Percentiles rank a stretch among this genome's conserved stretches.
Evolutionary conservation across 2,797 vertebrate genomes (phyloP).

Genomic region (Parambassis ranga): DNA sequence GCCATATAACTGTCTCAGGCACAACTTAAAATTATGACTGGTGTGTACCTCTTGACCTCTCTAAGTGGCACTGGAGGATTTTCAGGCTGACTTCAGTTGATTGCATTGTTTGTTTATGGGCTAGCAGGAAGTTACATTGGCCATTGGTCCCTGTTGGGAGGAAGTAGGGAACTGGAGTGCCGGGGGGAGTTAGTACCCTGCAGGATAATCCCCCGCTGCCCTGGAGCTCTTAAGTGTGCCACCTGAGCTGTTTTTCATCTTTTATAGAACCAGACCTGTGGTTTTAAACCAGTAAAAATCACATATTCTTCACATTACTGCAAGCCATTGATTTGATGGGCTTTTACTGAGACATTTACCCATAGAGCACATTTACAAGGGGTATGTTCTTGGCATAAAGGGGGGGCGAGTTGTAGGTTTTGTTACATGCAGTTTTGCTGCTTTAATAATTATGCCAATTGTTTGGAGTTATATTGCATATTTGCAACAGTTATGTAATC

Average conservation of each 20-base stretch:
- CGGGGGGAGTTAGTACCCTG: constrained; percentile 28
- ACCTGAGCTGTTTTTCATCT: constrained; percentile 49
- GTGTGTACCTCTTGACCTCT: constrained; percentile 69
- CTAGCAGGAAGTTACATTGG: constrained; percentile 68
- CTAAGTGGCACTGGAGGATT: constrained; percentile 70
- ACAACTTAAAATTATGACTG: constrained; percentile 65
- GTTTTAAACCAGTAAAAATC: constrained; percentile 27
- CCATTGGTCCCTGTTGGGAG: constrained; percentile 62
- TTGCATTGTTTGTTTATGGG: constrained; percentile 76
- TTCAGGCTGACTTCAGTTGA: constrained; percentile 74
- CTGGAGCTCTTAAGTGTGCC: constrained; percentile 34
- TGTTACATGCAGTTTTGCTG: too few relatives aligned
- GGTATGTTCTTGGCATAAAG: too few relatives aligned
- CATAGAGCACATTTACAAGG: too few relatives aligned
- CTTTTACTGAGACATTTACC: not conserved
- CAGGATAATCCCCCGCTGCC: constrained; percentile 50
- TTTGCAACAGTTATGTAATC: too few relatives aligned
- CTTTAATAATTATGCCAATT: too few relatives aligned
- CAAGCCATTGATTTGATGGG: not conserved
- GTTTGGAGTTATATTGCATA: too few relatives aligned
- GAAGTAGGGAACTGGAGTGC: constrained; percentile 43
- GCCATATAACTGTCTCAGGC: constrained; percentile 67
- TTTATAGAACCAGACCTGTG: constrained; percentile 40
- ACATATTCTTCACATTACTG: constrained; percentile 2
- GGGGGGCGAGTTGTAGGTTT: too few relatives aligned